Conservation (phyloP, 2,888 invertebrate genomes). For the Thera obeliscata region DNA sequence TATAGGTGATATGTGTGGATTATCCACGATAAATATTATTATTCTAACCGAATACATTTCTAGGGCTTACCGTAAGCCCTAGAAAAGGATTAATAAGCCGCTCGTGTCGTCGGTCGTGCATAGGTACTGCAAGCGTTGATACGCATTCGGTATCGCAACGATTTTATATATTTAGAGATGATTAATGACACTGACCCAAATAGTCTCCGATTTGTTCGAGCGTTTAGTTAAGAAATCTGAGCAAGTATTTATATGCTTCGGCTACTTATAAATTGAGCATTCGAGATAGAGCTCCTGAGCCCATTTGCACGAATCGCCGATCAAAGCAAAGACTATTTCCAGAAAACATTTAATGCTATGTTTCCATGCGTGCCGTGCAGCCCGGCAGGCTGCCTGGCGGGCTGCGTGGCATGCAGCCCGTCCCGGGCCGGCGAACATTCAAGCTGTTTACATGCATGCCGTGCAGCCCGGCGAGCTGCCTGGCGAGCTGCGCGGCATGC, state of each 20-base stretch:
- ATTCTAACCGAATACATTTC: not conserved
- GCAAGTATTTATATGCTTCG: slow-evolving; percentile 16
- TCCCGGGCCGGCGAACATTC: no score
- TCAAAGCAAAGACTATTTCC: slow-evolving; percentile 12
- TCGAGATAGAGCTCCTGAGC: slow-evolving; percentile 3
- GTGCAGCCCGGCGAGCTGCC: no score
- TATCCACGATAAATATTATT: no score
- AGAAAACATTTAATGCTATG: slow-evolving; percentile 3
- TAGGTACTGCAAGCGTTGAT: not conserved
- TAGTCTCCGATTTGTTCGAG: slow-evolving; percentile 38
- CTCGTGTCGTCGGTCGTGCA: no score
- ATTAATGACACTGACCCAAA: slow-evolving; percentile 16
- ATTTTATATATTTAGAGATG: slow-evolving; percentile 20
- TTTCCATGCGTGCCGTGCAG: no score
- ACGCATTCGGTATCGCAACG: not conserved
- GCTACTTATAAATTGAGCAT: slow-evolving; percentile 7
- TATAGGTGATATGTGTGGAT: no score
- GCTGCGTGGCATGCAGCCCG: no score
- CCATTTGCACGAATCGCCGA: slow-evolving; percentile 8
- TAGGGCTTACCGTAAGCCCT: not conserved
- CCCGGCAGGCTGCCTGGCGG: no score
- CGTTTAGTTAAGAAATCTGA: slow-evolving; percentile 15
- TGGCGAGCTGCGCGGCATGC: no score
- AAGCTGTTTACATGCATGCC: no score
- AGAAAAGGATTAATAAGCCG: no score